Evolutionary conservation across 2,113 vertebrate genomes (phyloP), one percentile per base, ranked within the genome.

Genomic region (Istiophorus platypterus): DNA sequence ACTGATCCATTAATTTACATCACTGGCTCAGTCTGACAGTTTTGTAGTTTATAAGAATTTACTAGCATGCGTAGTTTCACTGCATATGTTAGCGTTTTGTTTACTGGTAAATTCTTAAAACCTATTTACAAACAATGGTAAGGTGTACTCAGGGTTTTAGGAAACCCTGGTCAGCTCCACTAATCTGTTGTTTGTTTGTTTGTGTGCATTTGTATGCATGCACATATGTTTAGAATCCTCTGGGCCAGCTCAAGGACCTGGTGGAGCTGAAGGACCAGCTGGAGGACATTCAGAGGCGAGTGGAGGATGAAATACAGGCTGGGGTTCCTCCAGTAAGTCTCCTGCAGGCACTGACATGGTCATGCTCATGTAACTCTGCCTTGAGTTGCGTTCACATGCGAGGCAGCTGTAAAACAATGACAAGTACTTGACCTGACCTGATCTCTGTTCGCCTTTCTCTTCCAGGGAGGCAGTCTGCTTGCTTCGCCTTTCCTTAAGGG

Each of bases 401-500:
- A 49, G 17, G 20, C 27, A 68, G 31, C 5, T 14, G 7, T 20
- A 10, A 18, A n/a, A 76, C 37, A 6, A 39, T 61, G 9, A 56
- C 31, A 45, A 31, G 20, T 1, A 7, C 4, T 4, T 61, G 58
- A 59, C 7, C 17, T 56, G 7, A 15, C 54, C 15, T 70, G 41
- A 45, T 75, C 52, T 89, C 64, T 59, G 31, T 51, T 82, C 18
- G 65, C 2, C 3, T 72, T 22, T 79, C 34, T 14, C 61, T 54
- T 70, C 1, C 88, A 99, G 98, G 96, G 97, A 74, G 96, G 96
- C 20, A 97, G 97, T 5, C 83, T 98, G 37, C 86, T 99, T 82
- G 95, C 94, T 1, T 99, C 97, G 8, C 98, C 97, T 1, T 97
- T 99, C 14, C 90, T 99, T 83, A 99, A 98, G 80, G 98, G 98